Percentiles rank a stretch among this genome's conserved stretches.
Evolutionary conservation across 2,797 vertebrate genomes (phyloP).

Genomic region (Pseudochirops corinnae): DNA sequence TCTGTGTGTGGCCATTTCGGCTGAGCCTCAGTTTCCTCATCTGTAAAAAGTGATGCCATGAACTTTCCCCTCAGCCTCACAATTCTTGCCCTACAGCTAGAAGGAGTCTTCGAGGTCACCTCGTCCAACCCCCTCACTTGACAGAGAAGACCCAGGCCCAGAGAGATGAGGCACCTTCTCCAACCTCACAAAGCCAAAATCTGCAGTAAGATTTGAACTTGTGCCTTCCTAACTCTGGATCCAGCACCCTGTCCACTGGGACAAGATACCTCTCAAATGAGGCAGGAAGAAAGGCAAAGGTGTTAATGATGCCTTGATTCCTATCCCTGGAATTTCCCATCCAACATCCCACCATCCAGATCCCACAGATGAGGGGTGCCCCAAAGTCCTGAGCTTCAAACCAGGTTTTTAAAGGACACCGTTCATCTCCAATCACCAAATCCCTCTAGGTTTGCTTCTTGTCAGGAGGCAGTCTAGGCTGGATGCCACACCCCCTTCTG

Average conservation of each 20-base stretch:
- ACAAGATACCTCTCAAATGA: neutral
- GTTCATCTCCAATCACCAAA: neutral
- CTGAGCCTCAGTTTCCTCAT: neutral
- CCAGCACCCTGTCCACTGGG: rapidly evolving
- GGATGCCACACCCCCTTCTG: no score
- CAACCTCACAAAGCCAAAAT: neutral
- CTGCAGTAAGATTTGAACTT: neutral
- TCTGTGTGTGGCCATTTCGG: neutral
- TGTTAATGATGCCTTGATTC: neutral
- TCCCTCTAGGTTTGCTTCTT: neutral
- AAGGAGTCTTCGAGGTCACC: neutral
- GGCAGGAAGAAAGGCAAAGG: neutral
- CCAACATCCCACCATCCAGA: no score
- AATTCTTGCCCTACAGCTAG: neutral
- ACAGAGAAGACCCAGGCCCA: neutral
- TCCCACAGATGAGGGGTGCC: neutral
- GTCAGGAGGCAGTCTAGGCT: neutral
- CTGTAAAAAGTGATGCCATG: neutral
- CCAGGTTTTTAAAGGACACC: neutral
- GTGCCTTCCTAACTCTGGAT: neutral
- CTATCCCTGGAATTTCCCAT: neutral
- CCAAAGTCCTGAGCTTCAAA: rapidly evolving
- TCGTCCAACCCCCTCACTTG: no score
- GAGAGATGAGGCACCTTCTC: neutral
- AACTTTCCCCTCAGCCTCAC: neutral